These are phyloP conservation scores for Platygyra sinensis DNA, from an alignment of 64 coral and sea anemone species.

Conservation along the genomic window DNA sequence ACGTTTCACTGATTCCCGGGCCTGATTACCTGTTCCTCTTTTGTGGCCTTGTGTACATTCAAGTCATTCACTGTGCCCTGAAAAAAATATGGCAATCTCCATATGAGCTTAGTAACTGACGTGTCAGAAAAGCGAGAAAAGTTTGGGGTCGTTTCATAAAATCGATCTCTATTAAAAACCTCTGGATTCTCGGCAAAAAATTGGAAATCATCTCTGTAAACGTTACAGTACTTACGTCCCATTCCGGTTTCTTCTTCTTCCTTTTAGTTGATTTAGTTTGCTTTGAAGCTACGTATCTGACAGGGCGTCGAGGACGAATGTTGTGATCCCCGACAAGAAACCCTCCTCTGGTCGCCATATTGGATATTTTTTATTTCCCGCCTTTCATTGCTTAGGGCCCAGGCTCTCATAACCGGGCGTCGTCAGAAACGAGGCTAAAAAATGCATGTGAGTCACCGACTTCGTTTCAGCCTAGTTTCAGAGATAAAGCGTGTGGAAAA, in stretches of 20 bases:
- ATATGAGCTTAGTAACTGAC: background rate
- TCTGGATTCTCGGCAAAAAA: background rate
- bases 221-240: slow-evolving; percentile 54
- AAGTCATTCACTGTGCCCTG: slow-evolving; percentile 61
- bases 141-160: too few species aligned
- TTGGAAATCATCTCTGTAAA: background rate
- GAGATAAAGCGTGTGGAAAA: too few species aligned
- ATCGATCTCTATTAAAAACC: too few species aligned
- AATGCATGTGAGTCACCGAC: too few species aligned
- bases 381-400: background rate
- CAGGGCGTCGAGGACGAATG: slow-evolving; percentile 2
- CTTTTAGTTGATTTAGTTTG: slow-evolving; percentile 20
- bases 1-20: background rate
- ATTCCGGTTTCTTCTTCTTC: slow-evolving; percentile 74
- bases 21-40: slow-evolving; percentile 56
- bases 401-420: background rate
- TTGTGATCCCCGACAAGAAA: slow-evolving; percentile 57
- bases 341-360: slow-evolving; percentile 62
- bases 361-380: slow-evolving; percentile 60
- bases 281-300: slow-evolving; percentile 24
- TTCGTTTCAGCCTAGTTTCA: too few species aligned
- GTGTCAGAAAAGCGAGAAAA: background rate
- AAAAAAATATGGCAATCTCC: background rate
- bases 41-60: slow-evolving; percentile 53
- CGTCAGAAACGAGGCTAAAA: background rate